A percentile compares a stretch with the other conserved stretches of the same genome.
Conservation (phyloP, 2,113 vertebrate genomes). For the Columbina picui region DNA sequence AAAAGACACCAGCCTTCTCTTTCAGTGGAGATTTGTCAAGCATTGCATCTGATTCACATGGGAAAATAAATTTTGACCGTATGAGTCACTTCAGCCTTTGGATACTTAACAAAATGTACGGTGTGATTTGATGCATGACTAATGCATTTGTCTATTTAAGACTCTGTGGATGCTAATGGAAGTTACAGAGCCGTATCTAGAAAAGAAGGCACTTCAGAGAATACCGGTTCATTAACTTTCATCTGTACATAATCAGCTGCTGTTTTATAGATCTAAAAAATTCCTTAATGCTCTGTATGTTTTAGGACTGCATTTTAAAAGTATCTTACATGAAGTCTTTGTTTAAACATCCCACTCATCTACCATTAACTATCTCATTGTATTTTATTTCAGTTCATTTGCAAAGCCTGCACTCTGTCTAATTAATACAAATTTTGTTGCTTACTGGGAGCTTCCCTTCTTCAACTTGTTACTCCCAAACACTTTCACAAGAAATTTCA, state of each 20-base stretch:
- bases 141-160: slow-evolving; percentile 46
- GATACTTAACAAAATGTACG: not conserved
- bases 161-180: slow-evolving; percentile 37
- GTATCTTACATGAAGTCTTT: not conserved
- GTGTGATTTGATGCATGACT: slow-evolving; percentile 51
- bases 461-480: not conserved
- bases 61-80: slow-evolving; percentile 21
- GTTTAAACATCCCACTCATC: slow-evolving; percentile 34
- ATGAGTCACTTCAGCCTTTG: slow-evolving; percentile 33
- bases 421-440: slow-evolving; percentile 6
- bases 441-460: slow-evolving; percentile 5
- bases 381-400: slow-evolving; percentile 28
- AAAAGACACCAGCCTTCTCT: not conserved
- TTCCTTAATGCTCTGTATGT: not conserved
- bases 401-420: not conserved
- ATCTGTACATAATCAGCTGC: slow-evolving; percentile 5
- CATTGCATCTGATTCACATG: slow-evolving; percentile 30
- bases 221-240: slow-evolving; percentile 1
- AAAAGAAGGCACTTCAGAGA: slow-evolving; percentile 18
- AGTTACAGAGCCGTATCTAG: not conserved
- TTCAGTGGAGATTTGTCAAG: not conserved
- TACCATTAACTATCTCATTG: not conserved
- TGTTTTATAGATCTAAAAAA: slow-evolving; percentile 12
- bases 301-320: slow-evolving; percentile 1
- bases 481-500: not conserved